Base-by-base conservation (phyloP, 2,797 vertebrate genomes). In the Eospalax fontanierii region DNA sequence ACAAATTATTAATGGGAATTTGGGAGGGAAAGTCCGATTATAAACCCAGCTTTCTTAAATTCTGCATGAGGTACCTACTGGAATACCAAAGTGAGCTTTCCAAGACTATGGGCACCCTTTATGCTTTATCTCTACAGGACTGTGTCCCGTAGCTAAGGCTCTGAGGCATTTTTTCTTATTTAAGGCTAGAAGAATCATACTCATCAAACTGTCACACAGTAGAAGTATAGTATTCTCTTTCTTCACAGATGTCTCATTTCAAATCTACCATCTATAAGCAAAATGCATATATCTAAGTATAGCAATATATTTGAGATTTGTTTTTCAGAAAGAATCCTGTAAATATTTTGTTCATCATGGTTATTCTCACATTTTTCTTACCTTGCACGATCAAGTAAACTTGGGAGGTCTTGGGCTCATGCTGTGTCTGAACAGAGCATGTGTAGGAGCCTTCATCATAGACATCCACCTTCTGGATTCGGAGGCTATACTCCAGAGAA, bases 371-470 rank as follows among this genome's bases (percentile, higher is more conserved):
- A 14, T 0, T 33, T 59, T 91, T 78, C 98, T 98, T 99, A 99
- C 99, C 99, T 99, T 99, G 99, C 94, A 99, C 99, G 0, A 99
- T 99, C 98, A 99, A 99, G 98, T 99, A 99, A 97, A 99, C 99
- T 98, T 99, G 99, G 82, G 99, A 99, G 95, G 99, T 99, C 99
- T 99, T 99, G 97, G 99, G 98, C 92, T 99, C 99, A 98, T 99
- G 99, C 98, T 99, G 99, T 15, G 99, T 99, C 98, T 99, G 99
- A 98, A 99, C 99, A 22, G 99, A 99, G 98, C 99, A 99, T 0
- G 99, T 99, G 86, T 99, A 99, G 40, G 99, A 99, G 0, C 99
- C 99, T 93, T 99, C 99, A 94, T 99, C 99, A 0, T 99, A 99
- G 95, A 99, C 99, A 95, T 99, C 99, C 98, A 99, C 99, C 98